phyloP scores from a whole-genome alignment of 1,140 invertebrate species.

The Leptestheria dahalacensis region DNA sequence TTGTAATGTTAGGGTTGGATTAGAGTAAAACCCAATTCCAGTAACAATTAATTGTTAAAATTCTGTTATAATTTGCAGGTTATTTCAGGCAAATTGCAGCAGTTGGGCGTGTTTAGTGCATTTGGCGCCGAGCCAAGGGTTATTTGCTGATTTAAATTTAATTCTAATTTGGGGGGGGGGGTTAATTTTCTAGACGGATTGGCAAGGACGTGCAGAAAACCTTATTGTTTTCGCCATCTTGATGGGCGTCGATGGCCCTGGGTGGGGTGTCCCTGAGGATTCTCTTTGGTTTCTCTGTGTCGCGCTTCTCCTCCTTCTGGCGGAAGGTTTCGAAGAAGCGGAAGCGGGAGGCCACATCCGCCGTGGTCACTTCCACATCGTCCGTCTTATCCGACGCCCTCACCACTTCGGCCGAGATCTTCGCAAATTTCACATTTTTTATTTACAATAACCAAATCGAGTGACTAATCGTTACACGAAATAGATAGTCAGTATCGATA shows the following conservation, averaged over 20 bases:
- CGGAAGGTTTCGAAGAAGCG: constrained; percentile 82
- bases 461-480: neutral
- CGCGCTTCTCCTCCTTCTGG: constrained; percentile 37
- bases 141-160: neutral
- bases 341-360: constrained; percentile 66
- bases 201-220: constrained; percentile 24
- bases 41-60: too few species aligned
- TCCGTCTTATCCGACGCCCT: constrained; percentile 50
- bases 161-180: too few species aligned
- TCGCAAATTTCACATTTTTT: constrained; percentile 20
- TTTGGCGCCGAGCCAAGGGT: too few species aligned
- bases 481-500: too few species aligned
- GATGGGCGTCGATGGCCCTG: constrained; percentile 34
- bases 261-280: constrained; percentile 53
- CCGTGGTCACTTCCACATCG: constrained; percentile 59
- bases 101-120: too few species aligned
- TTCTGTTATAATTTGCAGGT: too few species aligned
- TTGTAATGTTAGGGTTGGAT: too few species aligned
- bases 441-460: neutral
- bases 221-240: constrained; percentile 25
- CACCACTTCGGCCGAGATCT: constrained; percentile 52
- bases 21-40: too few species aligned
- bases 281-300: constrained; percentile 54
- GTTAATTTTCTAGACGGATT: neutral
- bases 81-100: too few species aligned